These are phyloP conservation scores for Oopsacas minuta DNA, from an alignment of 37 sponge, comb jelly and placozoan genomes.

Conservation along the genomic window DNA sequence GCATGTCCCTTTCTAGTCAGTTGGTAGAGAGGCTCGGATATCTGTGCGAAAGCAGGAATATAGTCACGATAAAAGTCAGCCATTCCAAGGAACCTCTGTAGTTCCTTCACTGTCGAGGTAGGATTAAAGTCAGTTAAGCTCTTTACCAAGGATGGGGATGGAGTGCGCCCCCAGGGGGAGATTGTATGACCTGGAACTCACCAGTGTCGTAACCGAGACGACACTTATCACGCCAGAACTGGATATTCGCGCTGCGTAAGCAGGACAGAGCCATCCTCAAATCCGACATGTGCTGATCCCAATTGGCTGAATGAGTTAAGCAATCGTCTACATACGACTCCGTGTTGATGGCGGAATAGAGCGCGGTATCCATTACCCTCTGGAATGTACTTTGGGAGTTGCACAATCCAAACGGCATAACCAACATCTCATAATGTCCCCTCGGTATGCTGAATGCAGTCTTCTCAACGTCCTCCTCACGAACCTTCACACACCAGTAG, in stretches of 20 bases:
- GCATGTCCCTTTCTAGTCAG: not conserved
- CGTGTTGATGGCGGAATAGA: not conserved
- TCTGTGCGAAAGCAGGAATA: not conserved
- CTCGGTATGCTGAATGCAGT: slow-evolving; percentile 8
- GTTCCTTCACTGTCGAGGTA: not conserved
- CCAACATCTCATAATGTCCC: not conserved
- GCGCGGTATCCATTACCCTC: not conserved
- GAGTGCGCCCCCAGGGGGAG: not conserved
- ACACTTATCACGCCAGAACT: not conserved
- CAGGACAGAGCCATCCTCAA: not conserved
- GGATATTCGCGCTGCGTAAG: not conserved
- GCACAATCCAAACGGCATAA: not conserved
- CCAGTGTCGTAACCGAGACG: not conserved
- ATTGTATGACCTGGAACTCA: not conserved
- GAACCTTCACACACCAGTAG: slow-evolving; percentile 1
- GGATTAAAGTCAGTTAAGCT: not conserved
- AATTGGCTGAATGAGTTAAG: not conserved
- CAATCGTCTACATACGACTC: not conserved
- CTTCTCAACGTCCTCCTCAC: not conserved
- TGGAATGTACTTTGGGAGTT: not conserved
- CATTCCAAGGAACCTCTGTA: not conserved
- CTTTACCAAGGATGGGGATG: not conserved
- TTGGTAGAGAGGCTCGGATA: not conserved
- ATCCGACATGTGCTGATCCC: not conserved
- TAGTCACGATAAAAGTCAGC: not conserved